Conservation (phyloP, 2,113 vertebrate species). For the Tenrec ecaudatus region DNA sequence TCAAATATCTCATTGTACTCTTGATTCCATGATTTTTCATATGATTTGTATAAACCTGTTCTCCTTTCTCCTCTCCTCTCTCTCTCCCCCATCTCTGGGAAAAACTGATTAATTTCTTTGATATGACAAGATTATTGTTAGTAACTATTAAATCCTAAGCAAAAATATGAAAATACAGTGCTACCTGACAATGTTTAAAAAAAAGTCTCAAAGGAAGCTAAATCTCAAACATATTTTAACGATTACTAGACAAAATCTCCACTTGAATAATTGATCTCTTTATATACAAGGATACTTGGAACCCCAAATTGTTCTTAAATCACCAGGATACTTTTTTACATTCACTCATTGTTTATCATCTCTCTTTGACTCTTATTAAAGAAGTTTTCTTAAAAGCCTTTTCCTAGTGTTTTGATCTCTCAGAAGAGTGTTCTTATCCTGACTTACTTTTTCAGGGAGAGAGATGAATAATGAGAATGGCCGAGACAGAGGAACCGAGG, state of each 20-base stretch:
- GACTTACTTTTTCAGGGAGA: not conserved
- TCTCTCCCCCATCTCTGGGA: not conserved
- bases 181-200: not conserved
- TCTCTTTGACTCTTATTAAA: not conserved
- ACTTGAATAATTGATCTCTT: conserved; percentile 14
- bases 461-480: not conserved
- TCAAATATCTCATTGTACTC: not conserved
- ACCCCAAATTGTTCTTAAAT: not conserved
- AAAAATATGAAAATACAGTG: conserved; percentile 58
- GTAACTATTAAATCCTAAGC: conserved; percentile 40
- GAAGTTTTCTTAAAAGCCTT: conserved; percentile 36
- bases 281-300: not conserved
- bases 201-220: not conserved
- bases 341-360: not conserved
- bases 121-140: conserved; percentile 47
- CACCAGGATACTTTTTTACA: not conserved
- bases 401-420: conserved; percentile 34
- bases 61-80: not conserved
- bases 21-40: not conserved
- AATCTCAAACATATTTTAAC: not conserved
- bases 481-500: not conserved
- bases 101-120: conserved; percentile 13
- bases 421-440: not conserved
- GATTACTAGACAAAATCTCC: not conserved
- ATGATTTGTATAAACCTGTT: not conserved